A percentile compares a stretch with the other conserved stretches of the same genome.
phyloP scores from a whole-genome alignment of 1,140 invertebrate genomes.

The Pseudomyrmex flavicornis region DNA sequence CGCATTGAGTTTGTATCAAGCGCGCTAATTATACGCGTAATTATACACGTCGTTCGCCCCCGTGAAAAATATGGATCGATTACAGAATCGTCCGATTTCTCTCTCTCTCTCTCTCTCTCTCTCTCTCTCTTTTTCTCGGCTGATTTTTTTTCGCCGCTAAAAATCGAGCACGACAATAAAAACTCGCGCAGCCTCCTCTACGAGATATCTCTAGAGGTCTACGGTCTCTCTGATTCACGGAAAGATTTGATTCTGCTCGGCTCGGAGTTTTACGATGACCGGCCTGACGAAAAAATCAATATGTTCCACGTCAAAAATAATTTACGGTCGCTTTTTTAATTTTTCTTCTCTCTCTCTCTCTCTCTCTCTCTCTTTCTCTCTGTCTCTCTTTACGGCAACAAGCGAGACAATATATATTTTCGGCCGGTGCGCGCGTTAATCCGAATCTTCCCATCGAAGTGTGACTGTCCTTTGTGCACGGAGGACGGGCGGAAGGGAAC shows the following conservation, averaged over 20 bases:
- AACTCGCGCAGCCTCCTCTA: not conserved
- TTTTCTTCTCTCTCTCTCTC: not conserved
- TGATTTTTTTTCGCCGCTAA: constrained; percentile 30
- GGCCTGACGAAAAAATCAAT: constrained; percentile 50
- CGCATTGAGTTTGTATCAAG: constrained; percentile 20
- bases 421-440: constrained; percentile 20
- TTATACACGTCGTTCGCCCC: constrained; percentile 15
- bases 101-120: no score
- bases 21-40: constrained; percentile 33
- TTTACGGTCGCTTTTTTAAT: constrained; percentile 55
- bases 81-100: not conserved
- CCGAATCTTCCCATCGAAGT: not conserved
- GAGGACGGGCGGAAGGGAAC: not conserved
- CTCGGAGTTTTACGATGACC: constrained; percentile 62
- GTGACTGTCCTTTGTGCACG: not conserved
- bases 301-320: constrained; percentile 56
- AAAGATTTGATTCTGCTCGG: constrained; percentile 63
- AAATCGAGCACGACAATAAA: constrained; percentile 29
- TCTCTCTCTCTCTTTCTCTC: not conserved
- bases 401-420: not conserved
- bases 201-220: constrained; percentile 2
- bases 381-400: constrained; percentile 10
- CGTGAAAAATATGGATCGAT: constrained; percentile 43
- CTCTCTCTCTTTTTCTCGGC: no score
- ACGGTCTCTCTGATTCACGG: constrained; percentile 50